phyloP scores from a whole-genome alignment of 2,888 invertebrate genomes.

The Sussaba pulchella region DNA sequence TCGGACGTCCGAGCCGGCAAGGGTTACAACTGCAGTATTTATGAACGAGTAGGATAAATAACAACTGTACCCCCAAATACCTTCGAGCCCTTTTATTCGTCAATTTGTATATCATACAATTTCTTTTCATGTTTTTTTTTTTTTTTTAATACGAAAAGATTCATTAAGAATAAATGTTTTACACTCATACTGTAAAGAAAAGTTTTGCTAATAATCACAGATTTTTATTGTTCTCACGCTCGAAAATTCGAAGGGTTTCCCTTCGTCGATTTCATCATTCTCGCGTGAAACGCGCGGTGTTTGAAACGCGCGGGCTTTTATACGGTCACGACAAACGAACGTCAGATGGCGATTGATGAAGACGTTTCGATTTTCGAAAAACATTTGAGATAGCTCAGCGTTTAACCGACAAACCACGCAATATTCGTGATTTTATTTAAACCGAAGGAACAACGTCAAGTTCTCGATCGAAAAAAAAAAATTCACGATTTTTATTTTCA shows the following conservation, averaged over 20 bases:
- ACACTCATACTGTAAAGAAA: constrained; percentile 75
- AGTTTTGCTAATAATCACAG: constrained; percentile 74
- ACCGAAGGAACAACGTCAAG: neutral
- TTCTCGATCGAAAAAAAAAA: neutral
- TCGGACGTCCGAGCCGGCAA: neutral
- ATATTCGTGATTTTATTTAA: neutral
- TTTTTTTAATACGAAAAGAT: constrained; percentile 71
- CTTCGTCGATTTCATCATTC: neutral
- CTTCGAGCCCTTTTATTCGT: constrained; percentile 42
- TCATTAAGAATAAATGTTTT: constrained; percentile 78
- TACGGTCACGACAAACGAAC: neutral
- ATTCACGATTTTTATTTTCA: no score
- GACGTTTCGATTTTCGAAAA: neutral
- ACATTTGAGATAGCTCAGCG: neutral
- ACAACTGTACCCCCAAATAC: constrained; percentile 42
- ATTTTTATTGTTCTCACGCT: constrained; percentile 70
- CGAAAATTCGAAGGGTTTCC: neutral
- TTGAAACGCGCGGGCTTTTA: neutral
- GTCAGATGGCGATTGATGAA: constrained; percentile 8
- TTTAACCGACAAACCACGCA: neutral
- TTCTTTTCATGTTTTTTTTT: constrained; percentile 57
- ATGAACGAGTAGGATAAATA: constrained; percentile 57
- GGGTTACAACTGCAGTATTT: constrained; percentile 64
- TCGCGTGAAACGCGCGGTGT: neutral
- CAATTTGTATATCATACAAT: constrained; percentile 49